Percentiles rank a stretch among this genome's conserved stretches.
Conservation (phyloP, 2,888 invertebrate genomes). For the Leucophenga montana region DNA sequence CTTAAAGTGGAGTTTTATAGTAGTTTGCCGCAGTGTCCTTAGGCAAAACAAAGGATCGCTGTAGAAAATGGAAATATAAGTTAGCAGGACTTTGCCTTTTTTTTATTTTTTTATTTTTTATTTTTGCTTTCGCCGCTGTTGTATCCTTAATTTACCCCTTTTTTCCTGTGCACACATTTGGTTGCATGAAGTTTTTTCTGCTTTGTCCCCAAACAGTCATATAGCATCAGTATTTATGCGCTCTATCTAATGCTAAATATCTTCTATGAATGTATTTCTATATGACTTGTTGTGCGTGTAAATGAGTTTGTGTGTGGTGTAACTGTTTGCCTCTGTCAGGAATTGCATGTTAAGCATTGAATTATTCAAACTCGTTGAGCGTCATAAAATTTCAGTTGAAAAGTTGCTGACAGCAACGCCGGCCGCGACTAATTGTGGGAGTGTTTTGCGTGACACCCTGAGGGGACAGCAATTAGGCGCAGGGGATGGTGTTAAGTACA, state of each 20-base stretch:
- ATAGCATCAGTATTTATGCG: not conserved
- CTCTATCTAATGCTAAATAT: constrained; percentile 2
- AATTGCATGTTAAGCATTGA: constrained; percentile 27
- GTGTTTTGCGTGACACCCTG: no score
- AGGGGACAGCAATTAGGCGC: no score
- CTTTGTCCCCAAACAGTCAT: not conserved
- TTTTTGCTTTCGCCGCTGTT: not conserved
- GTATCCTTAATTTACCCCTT: not conserved
- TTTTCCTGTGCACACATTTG: not conserved
- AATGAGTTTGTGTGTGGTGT: constrained; percentile 13
- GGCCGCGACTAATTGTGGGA: not conserved
- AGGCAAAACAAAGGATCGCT: not conserved
- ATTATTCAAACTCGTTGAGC: constrained; percentile 31
- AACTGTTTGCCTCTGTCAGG: not conserved
- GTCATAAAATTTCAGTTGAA: constrained; percentile 29
- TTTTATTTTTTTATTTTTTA: not conserved
- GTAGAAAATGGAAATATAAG: constrained; percentile 5
- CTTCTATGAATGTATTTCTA: not conserved
- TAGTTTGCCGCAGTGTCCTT: not conserved
- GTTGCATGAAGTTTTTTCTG: not conserved
- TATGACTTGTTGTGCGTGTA: not conserved
- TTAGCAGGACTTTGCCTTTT: not conserved
- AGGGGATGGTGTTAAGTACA: no score
- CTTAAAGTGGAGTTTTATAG: no score
- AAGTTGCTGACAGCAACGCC: constrained; percentile 21